Evolutionary conservation across 2,888 invertebrate genomes (phyloP).

Genomic region (Limenitis camilla): DNA sequence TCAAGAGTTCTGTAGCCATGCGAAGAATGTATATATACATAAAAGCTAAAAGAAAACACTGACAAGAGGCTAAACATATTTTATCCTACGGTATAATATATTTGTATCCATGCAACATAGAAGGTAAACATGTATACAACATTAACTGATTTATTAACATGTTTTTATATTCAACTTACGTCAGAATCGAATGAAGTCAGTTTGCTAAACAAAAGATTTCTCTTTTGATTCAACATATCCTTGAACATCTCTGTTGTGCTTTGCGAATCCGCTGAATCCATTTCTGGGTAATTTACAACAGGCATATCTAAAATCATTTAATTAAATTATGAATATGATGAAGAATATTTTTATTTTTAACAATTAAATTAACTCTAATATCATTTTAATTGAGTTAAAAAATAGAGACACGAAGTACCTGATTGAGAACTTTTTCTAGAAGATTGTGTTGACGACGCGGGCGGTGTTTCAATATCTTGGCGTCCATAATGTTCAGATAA

Average conservation of each 20-base stretch:
- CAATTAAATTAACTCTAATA: too few species aligned
- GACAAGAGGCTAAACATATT: background rate
- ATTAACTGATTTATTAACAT: constrained; percentile 16
- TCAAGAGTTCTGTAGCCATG: background rate
- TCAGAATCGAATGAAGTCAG: constrained; percentile 93
- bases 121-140: constrained; percentile 34
- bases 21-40: background rate
- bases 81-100: background rate
- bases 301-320: constrained; percentile 59
- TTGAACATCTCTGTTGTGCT: constrained; percentile 94
- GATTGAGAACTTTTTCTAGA: constrained; percentile 81
- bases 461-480: constrained; percentile 53
- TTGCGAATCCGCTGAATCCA: constrained; percentile 80
- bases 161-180: constrained; percentile 74
- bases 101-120: constrained; percentile 36
- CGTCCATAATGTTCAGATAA: constrained; percentile 44
- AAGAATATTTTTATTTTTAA: too few species aligned
- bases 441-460: constrained; percentile 63
- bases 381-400: background rate
- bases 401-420: constrained; percentile 42
- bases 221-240: constrained; percentile 94
- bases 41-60: background rate
- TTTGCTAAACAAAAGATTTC: constrained; percentile 89
- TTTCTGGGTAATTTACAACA: constrained; percentile 76
- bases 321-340: background rate